Evolutionary conservation across 2,113 vertebrate species (phyloP).

Genomic region (rabbit (Oryctolagus cuniculus)): mOryCun1.1 NC_091444.1:97392501-97393000

Average conservation of each 20-base stretch:
- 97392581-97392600: not conserved
- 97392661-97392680: not conserved
- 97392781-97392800: not conserved
- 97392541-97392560: no score
- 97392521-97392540: not conserved
- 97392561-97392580: rapidly evolving
- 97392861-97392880: not conserved
- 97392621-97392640: not conserved
- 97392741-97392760: not conserved
- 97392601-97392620: not conserved
- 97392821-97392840: not conserved
- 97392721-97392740: not conserved
- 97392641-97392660: not conserved
- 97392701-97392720: not conserved
- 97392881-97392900: not conserved
- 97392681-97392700: not conserved
- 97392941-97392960: not conserved
- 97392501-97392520: not conserved
- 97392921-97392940: no score
- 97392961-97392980: not conserved
- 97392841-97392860: not conserved
- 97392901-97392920: not conserved
- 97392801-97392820: not conserved
- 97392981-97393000: not conserved
- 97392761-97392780: not conserved